phyloP scores from a whole-genome alignment of 1,140 invertebrate genomes.

The Pachyrhynchus sulphureomaculatus region DNA sequence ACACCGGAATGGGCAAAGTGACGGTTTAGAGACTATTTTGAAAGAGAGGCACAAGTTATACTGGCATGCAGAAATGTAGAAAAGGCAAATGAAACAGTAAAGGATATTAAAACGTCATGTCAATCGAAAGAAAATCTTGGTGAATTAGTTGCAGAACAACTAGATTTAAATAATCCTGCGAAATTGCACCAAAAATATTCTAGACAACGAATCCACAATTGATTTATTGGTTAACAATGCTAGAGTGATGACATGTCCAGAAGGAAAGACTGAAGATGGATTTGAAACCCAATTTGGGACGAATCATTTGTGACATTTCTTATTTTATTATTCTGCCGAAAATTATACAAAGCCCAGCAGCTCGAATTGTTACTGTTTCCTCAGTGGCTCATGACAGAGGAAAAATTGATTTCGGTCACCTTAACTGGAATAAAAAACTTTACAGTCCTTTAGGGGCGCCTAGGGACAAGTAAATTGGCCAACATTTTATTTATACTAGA shows the following conservation, averaged over 20 bases:
- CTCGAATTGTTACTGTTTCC: constrained; percentile 64
- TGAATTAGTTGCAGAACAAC: constrained; percentile 58
- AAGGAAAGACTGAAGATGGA: no score
- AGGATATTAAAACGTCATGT: constrained; percentile 54
- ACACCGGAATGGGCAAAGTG: no score
- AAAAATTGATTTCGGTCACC: constrained; percentile 66
- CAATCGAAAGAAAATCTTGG: constrained; percentile 55
- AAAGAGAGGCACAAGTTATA: constrained; percentile 50
- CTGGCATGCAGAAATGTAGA: no score
- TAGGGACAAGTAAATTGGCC: constrained; percentile 73
- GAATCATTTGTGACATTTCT: constrained; percentile 83
- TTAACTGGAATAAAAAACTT: constrained; percentile 61
- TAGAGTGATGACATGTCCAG: constrained; percentile 76
- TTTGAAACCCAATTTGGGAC: no score
- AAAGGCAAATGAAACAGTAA: constrained; percentile 43
- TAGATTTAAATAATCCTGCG: constrained; percentile 71
- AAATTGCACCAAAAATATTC: constrained; percentile 71
- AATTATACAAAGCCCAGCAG: constrained; percentile 53
- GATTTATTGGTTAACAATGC: no score
- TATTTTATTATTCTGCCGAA: constrained; percentile 73
- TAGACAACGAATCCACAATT: no score
- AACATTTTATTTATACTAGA: constrained; percentile 72
- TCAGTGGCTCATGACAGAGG: constrained; percentile 60
- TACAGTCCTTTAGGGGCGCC: constrained; percentile 63
- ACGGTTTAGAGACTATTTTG: no score